Evolutionary conservation across 2,888 invertebrate species (phyloP), one percentile per base, ranked within the genome.

Genomic region (Dicyrtomina minuta): DNA sequence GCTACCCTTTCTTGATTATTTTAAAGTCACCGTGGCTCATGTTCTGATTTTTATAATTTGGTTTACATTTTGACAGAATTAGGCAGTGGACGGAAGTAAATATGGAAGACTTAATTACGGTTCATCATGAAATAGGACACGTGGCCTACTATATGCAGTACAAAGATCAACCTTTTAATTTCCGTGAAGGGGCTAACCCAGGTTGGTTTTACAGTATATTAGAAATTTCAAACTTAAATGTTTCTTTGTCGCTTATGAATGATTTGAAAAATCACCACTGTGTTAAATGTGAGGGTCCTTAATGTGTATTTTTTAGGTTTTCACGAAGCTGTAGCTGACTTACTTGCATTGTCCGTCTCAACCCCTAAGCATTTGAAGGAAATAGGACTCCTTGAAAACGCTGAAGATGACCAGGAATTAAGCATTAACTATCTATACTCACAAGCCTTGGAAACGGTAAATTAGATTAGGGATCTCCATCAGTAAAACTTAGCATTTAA

Each of bases 1-100:
- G n/a, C n/a, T n/a, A n/a, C n/a, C n/a, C n/a, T n/a, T n/a, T n/a
- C n/a, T n/a, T n/a, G n/a, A n/a, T n/a, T n/a, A n/a, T n/a, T n/a
- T n/a, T n/a, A n/a, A n/a, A n/a, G n/a, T n/a, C n/a, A n/a, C n/a
- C n/a, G n/a, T n/a, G n/a, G n/a, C n/a, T n/a, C n/a, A n/a, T n/a
- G n/a, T n/a, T n/a, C n/a, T n/a, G n/a, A n/a, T n/a, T n/a, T n/a
- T n/a, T n/a, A n/a, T n/a, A n/a, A n/a, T n/a, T n/a, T n/a, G n/a
- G n/a, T n/a, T n/a, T n/a, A n/a, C n/a, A n/a, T n/a, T n/a, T n/a
- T n/a, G n/a, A n/a, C n/a, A 88, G 92, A 68, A 92, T 94, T 66
- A 94, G 93, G 83, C 90, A 92, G 89, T 94, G 93, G 80, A 89
- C 93, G 0, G 88, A 89, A 79, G 88, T 92, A 1, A 90, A 88